A percentile compares a stretch with the other conserved stretches of the same genome.
phyloP scores from a whole-genome alignment of 2,113 vertebrate genomes.

The Peromyscus californicus region DNA sequence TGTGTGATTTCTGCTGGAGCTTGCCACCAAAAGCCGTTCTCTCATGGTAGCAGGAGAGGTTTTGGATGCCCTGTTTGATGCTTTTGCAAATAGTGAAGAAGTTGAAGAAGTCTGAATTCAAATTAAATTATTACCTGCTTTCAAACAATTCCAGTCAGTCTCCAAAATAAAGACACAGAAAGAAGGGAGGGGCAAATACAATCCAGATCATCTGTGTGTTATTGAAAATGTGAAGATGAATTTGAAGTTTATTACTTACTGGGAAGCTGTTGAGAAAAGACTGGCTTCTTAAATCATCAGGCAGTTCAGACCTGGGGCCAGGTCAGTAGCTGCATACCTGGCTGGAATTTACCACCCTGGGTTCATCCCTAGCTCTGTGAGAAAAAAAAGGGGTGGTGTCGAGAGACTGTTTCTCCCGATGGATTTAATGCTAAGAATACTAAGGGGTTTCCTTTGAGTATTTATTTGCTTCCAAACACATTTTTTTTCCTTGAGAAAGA shows the following conservation, averaged over 20 bases:
- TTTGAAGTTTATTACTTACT: conserved; percentile 96
- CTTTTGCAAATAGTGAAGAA: conserved; percentile 96
- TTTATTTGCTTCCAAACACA: background rate
- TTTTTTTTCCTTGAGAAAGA: background rate
- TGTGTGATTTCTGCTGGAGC: conserved; percentile 93
- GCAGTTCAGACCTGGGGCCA: background rate
- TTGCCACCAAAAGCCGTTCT: conserved; percentile 91
- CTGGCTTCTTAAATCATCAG: conserved; percentile 77
- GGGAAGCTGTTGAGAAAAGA: conserved; percentile 91
- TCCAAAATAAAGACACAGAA: conserved; percentile 96
- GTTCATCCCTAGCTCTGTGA: background rate
- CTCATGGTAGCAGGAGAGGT: conserved; percentile 96
- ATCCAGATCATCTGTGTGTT: conserved; percentile 95
- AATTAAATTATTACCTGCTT: conserved; percentile 90
- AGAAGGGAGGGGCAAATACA: conserved; percentile 93
- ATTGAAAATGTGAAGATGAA: conserved; percentile 96
- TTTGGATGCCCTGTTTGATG: conserved; percentile 96
- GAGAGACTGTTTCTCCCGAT: background rate
- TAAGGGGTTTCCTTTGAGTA: conserved; percentile 63
- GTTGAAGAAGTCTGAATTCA: conserved; percentile 92
- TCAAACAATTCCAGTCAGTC: conserved; percentile 94
- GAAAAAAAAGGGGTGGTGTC: background rate
- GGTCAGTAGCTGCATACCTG: no score
- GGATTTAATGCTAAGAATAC: background rate
- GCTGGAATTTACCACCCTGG: background rate